These are phyloP conservation scores for Lochmaea crataegi DNA, from an alignment of 2,888 invertebrate genomes.

Conservation along the genomic window DNA sequence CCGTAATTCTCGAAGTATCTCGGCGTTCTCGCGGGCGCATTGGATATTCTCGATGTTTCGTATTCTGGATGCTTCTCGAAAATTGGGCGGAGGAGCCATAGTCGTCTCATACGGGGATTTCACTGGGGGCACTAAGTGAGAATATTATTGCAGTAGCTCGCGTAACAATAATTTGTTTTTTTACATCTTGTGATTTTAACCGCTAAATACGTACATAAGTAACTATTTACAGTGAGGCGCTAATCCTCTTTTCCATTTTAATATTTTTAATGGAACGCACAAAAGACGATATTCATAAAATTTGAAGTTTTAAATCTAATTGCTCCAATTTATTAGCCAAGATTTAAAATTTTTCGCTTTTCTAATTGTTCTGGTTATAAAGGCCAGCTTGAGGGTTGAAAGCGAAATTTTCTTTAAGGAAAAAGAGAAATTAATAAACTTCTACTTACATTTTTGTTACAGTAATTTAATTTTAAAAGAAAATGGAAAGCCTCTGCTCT, in stretches of 20 bases:
- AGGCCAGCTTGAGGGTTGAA: constrained; percentile 15
- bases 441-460: constrained; percentile 21
- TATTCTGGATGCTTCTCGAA: too few relatives aligned
- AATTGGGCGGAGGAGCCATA: too few relatives aligned
- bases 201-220: too few relatives aligned
- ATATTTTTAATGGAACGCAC: neutral
- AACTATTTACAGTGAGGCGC: neutral
- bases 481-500: neutral
- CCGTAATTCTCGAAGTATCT: too few relatives aligned
- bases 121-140: too few relatives aligned
- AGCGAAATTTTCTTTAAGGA: constrained; percentile 26
- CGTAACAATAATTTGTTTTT: too few relatives aligned
- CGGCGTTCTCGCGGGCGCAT: too few relatives aligned
- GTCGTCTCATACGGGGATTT: too few relatives aligned
- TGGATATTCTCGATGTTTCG: too few relatives aligned
- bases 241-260: neutral
- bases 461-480: constrained; percentile 24
- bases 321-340: constrained; percentile 21
- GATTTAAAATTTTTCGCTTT: constrained; percentile 28
- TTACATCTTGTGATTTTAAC: too few relatives aligned
- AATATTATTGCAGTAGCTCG: too few relatives aligned
- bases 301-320: constrained; percentile 16
- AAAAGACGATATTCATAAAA: constrained; percentile 9
- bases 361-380: constrained; percentile 26
- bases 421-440: constrained; percentile 24